Base-by-base conservation (phyloP, 2,113 vertebrate species). In the Centrocercus urophasianus region DNA sequence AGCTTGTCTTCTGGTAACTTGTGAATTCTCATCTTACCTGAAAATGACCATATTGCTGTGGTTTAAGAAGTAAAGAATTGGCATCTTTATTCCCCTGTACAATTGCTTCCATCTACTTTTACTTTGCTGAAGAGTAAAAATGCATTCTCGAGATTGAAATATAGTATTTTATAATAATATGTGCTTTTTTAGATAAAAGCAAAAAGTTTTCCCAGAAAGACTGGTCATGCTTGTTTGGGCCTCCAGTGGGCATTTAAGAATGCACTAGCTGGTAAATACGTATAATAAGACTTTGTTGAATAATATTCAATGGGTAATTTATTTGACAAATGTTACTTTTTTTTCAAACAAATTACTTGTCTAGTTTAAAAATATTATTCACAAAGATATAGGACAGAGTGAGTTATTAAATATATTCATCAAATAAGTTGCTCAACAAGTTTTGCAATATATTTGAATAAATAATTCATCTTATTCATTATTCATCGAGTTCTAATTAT, bases 361-460 rank as follows among this genome's bases (percentile, higher is more conserved):
- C 61, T 83, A 83, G 9, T 85, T 88, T 64, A 45, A 89, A 95
- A 96, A 77, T 86, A 86, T 52, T 86, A 84, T 84, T 90, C 79
- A 87, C 27, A 13, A 92, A 94, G 56, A 66, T 69, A 66, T 24
- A 17, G 24, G 34, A 81, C 50, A 84, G 69, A 76, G n/a, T 48
- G 77, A 93, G 81, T 93, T 95, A 95, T 97, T 96, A 93, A 96
- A 91, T 95, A 77, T 79, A 96, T 96, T 79, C 1, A 96, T 96
- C 94, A 96, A 87, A 32, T 60, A 86, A 82, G 27, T 95, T 93
- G 57, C 38, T 95, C 54, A 92, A 57, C 64, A 43, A 83, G 34
- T 96, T 95, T 91, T 83, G 30, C 25, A 83, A 89, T 93, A 59
- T 56, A 85, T 94, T 52, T 90, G 48, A 92, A 94, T 94, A 95